phyloP scores from a whole-genome alignment of 1,140 invertebrate genomes.

The Choristoneura fumiferana region DNA sequence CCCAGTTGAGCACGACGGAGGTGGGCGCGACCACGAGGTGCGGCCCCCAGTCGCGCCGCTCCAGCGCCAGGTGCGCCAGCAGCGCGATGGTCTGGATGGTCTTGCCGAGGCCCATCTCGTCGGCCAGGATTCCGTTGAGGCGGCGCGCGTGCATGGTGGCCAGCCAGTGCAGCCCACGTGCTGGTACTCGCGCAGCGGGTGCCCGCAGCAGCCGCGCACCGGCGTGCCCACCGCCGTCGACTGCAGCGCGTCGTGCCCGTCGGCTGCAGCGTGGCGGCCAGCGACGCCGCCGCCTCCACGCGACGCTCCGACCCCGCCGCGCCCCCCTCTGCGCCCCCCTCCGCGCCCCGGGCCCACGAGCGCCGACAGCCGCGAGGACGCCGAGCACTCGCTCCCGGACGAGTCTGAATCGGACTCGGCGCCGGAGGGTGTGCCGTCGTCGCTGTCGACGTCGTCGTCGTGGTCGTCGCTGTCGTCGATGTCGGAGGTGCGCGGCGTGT shows the following conservation, averaged over 20 bases:
- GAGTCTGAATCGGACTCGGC: conserved; percentile 43
- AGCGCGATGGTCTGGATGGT: conserved; percentile 99
- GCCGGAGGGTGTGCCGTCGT: no score
- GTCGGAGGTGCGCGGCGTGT: conserved; percentile 36
- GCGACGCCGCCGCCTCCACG: conserved; percentile 92
- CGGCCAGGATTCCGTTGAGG: conserved; percentile 96
- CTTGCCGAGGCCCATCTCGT: conserved; percentile 97
- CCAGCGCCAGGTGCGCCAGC: conserved; percentile 97
- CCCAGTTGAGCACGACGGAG: conserved; percentile 99
- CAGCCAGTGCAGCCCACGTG: conserved; percentile 99
- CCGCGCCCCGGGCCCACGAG: no score
- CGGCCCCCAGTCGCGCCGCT: conserved; percentile 98
- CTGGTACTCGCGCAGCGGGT: conserved; percentile 95
- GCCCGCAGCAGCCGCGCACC: conserved; percentile 95
- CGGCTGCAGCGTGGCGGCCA: conserved; percentile 97
- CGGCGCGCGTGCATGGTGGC: conserved; percentile 98
- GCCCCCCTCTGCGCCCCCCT: no score
- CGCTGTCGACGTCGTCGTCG: conserved; percentile 45
- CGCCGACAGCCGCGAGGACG: conserved; percentile 56
- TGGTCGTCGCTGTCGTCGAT: conserved; percentile 42
- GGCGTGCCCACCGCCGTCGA: conserved; percentile 97
- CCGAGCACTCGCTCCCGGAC: conserved; percentile 73
- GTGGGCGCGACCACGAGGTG: conserved; percentile 99
- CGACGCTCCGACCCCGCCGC: conserved; percentile 78
- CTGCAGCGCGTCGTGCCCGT: conserved; percentile 97